Evolutionary conservation across 2,113 vertebrate genomes (phyloP), one percentile per base, ranked within the genome.

Genomic region (Perca fluviatilis): DNA sequence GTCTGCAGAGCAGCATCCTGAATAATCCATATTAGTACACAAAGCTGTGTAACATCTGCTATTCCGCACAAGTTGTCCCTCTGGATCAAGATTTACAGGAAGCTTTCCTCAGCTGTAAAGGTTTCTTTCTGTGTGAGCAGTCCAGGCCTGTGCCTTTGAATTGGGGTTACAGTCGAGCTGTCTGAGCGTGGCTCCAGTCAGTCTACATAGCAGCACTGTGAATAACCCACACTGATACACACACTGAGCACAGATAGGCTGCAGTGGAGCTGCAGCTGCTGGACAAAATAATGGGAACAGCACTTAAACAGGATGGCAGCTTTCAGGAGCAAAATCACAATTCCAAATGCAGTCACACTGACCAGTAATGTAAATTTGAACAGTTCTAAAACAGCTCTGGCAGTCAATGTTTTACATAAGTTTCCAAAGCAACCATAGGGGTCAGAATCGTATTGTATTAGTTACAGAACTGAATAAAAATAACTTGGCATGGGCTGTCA

Each of bases 191-290:
- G 93, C 93, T 94, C 93, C 93, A 92, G 69, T 68, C 90, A 89
- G 93, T 94, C 93, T 94, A 91, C 93, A 94, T 93, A 93, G 91
- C 92, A 88, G 88, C 84, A 67, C 88, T 88, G 81, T 88, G 88
- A 94, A 90, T 92, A 92, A 91, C 90, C 85, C 91, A 87, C 90
- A 88, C 84, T 69, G 66, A 79, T 53, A 79, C 85, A 82, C 86
- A 71, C 62, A 83, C 58, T 54, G 63, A 79, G 70, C 64, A 66
- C 74, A 79, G 63, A 70, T 43, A 47, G 25, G 71, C 79, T 85
- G 71, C 58, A 80, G 79, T 54, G 61, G 47, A 69, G 54, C 64
- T 25, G 53, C 86, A 82, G 82, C 89, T 84, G 83, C 87, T 84
- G 64, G 30, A 65, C 77, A 47, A 2, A 80, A 73, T 71, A 69